Evolutionary conservation across 2,113 vertebrate species (phyloP), one percentile per base, ranked within the genome.

Genomic region (Corythornis vintsioides): DNA sequence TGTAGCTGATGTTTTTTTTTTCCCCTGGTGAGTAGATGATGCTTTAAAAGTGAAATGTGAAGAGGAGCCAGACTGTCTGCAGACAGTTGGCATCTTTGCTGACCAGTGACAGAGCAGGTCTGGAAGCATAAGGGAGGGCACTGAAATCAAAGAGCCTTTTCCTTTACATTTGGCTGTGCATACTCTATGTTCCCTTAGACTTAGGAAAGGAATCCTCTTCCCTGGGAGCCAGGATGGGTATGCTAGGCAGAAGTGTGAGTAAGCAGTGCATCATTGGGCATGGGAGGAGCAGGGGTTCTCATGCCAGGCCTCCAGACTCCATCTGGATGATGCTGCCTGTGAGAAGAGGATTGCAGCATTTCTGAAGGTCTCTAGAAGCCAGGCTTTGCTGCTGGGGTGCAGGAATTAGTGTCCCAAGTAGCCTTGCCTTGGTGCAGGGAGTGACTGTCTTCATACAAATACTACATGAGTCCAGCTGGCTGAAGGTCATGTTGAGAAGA

Each of bases 241-340:
- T 92, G 15, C n/a, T 73, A 50, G 42, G 50, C 60, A 4, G 20
- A 76, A 55, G 18, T 4, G 2, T 18, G 45, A 60, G n/a, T 80
- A 53, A 52, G 33, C 61, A 52, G 26, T 15, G 25, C 33, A 10
- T 47, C 1, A 0, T 19, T 52, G 15, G 55, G 48, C 61, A 11
- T 4, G 2, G 22, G 25, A 70, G 31, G 19, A 71, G 21, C 8
- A 18, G 56, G 8, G 45, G 47, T 7, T 80, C 1, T 0, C 3
- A 2, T 64, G 21, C 60, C 40, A 66, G 28, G 17, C 31, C 35
- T 81, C 56, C 0, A 0, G 63, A 55, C 1, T 1, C 38, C 29
- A 20, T 40, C 50, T 70, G 64, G 9, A 17, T 66, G 56, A 57
- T 81, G 50, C 60, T 84, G 56, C 47, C 21, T 38, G 2, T 57